Percentiles rank a stretch among this genome's conserved stretches.
Conservation (phyloP, 2,797 vertebrate genomes). For the Poecilia velifera region DNA sequence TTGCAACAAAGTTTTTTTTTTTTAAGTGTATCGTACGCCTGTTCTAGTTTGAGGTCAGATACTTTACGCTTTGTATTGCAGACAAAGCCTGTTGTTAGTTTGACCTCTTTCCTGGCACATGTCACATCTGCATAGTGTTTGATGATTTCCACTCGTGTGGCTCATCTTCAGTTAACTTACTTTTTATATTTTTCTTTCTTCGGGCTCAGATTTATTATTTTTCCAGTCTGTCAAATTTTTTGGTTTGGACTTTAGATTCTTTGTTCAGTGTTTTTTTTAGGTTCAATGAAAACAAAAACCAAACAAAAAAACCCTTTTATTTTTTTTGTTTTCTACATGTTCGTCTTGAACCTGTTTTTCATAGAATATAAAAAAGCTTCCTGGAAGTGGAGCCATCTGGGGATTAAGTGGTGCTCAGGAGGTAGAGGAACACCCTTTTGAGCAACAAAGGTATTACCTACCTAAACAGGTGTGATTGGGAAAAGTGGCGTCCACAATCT, state of each 20-base stretch:
- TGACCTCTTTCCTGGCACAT: not conserved
- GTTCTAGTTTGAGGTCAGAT: not conserved
- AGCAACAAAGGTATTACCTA: not conserved
- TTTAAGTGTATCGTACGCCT: not conserved
- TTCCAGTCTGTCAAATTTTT: too few species aligned
- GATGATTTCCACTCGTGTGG: not conserved
- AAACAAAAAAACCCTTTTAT: not conserved
- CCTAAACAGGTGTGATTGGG: not conserved
- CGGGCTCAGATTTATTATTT: not conserved
- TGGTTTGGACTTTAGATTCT: not conserved
- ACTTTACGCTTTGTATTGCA: not conserved
- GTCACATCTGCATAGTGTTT: not conserved
- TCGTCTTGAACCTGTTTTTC: not conserved
- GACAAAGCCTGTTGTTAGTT: not conserved
- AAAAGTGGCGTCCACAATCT: not conserved
- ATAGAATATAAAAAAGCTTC: not conserved
- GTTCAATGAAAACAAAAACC: not conserved
- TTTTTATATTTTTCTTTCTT: not conserved
- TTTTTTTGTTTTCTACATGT: not conserved
- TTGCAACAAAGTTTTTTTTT: not conserved
- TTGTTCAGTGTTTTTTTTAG: not conserved
- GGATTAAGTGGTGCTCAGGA: not conserved
- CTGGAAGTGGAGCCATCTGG: not conserved
- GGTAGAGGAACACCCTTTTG: not conserved
- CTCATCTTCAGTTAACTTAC: not conserved